Evolutionary conservation across 2,888 invertebrate genomes (phyloP).

Genomic region (Lycia hirtaria): DNA sequence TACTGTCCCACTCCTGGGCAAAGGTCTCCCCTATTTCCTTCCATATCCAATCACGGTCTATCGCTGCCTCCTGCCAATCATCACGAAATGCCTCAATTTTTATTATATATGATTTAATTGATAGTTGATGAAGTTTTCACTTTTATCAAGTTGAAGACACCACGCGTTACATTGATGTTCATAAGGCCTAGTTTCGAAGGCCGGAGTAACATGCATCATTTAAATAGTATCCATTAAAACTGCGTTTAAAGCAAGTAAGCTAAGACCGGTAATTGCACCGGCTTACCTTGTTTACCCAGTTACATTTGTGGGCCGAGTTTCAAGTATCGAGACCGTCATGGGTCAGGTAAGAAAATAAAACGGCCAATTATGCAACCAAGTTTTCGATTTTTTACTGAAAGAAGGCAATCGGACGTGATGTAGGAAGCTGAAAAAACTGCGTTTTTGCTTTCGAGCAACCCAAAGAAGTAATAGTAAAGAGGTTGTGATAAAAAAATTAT

Average conservation of each 20-base stretch:
- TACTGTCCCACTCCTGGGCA: too few relatives aligned
- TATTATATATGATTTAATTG: too few relatives aligned
- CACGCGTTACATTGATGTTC: conserved; percentile 7
- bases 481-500: too few relatives aligned
- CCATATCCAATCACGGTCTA: too few relatives aligned
- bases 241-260: conserved; percentile 28
- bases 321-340: conserved; percentile 51
- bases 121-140: too few relatives aligned
- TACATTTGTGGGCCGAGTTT: conserved; percentile 48
- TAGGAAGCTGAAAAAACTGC: too few relatives aligned
- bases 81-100: too few relatives aligned
- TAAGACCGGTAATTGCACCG: conserved; percentile 36
- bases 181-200: conserved; percentile 11
- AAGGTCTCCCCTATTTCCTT: too few relatives aligned
- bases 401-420: neutral
- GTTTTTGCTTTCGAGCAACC: too few relatives aligned
- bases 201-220: conserved; percentile 16
- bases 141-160: neutral
- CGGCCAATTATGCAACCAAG: conserved; percentile 42
- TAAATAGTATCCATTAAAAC: conserved; percentile 23
- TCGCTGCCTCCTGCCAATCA: too few relatives aligned
- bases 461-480: too few relatives aligned
- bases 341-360: conserved; percentile 47
- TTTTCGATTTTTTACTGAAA: conserved; percentile 12
- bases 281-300: conserved; percentile 44